phyloP scores from a whole-genome alignment of 2,113 vertebrate species.

The Neodon shergylaensis region DNA sequence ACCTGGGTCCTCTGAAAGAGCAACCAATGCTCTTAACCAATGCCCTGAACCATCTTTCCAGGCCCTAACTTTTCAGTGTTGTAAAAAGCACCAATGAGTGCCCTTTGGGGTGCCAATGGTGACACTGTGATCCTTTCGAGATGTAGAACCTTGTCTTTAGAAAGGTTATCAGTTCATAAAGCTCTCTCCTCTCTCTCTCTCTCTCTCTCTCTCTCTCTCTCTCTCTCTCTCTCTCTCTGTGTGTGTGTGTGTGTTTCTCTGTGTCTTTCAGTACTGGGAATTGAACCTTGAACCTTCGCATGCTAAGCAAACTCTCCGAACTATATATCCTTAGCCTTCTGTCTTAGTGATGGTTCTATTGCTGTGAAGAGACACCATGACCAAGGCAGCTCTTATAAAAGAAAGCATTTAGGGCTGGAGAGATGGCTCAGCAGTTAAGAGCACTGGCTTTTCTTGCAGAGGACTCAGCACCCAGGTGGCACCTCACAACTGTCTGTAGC shows the following conservation, averaged over 20 bases:
- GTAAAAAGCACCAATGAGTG: not conserved
- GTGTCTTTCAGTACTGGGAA: not conserved
- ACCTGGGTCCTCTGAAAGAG: not conserved
- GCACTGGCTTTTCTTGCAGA: too few relatives aligned
- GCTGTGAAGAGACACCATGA: not conserved
- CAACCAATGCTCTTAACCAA: not conserved
- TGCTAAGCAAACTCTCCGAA: not conserved
- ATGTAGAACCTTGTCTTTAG: not conserved
- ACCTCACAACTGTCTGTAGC: too few relatives aligned
- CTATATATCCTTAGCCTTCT: not conserved
- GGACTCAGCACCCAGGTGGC: too few relatives aligned
- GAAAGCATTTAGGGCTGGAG: not conserved
- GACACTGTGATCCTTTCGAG: not conserved
- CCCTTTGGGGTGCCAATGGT: not conserved
- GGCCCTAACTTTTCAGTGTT: not conserved
- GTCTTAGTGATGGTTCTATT: not conserved
- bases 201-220: too few relatives aligned
- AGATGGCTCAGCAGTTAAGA: too few relatives aligned
- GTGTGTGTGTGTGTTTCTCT: too few relatives aligned
- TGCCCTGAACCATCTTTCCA: not conserved
- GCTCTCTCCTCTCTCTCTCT: not conserved
- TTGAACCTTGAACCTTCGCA: not conserved
- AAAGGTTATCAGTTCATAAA: too few relatives aligned
- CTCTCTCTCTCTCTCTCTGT: not conserved
- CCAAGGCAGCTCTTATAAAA: not conserved